Conservation (phyloP, 2,797 vertebrate genomes). For the Sebastolobus alascanus region DNA sequence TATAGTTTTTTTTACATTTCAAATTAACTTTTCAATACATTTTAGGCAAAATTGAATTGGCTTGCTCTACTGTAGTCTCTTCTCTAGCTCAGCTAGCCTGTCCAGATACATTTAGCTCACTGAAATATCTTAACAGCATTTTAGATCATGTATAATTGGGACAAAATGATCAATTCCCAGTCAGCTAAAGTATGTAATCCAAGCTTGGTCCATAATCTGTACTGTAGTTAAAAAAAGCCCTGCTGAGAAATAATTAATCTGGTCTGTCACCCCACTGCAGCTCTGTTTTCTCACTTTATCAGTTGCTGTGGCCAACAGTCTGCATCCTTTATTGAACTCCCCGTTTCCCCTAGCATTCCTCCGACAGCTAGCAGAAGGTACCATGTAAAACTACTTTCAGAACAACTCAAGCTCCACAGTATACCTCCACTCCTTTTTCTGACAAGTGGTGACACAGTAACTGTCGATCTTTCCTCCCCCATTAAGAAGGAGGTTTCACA, state of each 20-base stretch:
- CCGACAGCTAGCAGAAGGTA: constrained; percentile 66
- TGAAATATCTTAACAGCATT: neutral
- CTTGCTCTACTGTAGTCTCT: neutral
- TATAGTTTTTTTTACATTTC: neutral
- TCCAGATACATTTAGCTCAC: neutral
- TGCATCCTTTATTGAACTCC: constrained; percentile 61
- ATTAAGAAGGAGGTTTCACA: constrained; percentile 80
- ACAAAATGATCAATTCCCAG: neutral
- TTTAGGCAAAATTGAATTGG: constrained; percentile 7
- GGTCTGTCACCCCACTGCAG: constrained; percentile 17
- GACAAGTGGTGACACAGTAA: constrained; percentile 81
- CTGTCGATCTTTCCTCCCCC: constrained; percentile 81
- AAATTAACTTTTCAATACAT: neutral
- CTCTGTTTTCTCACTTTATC: constrained; percentile 32
- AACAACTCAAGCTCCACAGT: constrained; percentile 71
- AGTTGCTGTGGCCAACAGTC: constrained; percentile 51
- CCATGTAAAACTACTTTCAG: constrained; percentile 78
- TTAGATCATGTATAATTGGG: neutral
- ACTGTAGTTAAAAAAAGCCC: constrained; percentile 15
- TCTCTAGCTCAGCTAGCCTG: neutral
- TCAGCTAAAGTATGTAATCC: neutral
- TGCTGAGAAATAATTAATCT: constrained; percentile 57
- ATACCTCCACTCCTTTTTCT: constrained; percentile 69
- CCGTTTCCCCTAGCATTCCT: constrained; percentile 42
- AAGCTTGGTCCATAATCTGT: neutral